Evolutionary conservation across 2,888 invertebrate species (phyloP).

Genomic region (Anaspis maculata): DNA sequence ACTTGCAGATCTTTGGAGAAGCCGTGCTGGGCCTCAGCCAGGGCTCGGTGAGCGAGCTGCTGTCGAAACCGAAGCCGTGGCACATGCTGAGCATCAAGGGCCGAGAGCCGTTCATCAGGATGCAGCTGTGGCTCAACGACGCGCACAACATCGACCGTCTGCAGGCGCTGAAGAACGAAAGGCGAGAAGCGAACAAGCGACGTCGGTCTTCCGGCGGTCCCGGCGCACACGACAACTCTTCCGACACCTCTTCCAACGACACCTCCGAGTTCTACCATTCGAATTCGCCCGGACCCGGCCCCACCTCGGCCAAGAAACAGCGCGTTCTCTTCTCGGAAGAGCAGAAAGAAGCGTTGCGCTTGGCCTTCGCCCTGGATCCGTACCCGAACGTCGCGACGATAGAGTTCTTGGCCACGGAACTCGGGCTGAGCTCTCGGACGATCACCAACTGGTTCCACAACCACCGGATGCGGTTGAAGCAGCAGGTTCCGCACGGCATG

Average conservation of each 20-base stretch:
- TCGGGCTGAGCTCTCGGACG: constrained; percentile 86
- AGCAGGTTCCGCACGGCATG: constrained; percentile 51
- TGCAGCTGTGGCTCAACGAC: constrained; percentile 96
- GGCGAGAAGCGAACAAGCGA: constrained; percentile 85
- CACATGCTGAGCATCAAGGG: constrained; percentile 98
- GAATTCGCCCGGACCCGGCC: constrained; percentile 74
- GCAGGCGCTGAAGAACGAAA: constrained; percentile 83
- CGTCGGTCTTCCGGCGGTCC: constrained; percentile 77
- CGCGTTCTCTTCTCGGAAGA: constrained; percentile 96
- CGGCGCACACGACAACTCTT: constrained; percentile 75
- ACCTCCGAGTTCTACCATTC: constrained; percentile 84
- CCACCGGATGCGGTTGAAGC: constrained; percentile 79
- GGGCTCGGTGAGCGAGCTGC: constrained; percentile 92
- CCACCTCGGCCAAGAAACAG: constrained; percentile 86
- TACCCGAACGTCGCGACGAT: constrained; percentile 96
- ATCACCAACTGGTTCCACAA: constrained; percentile 99
- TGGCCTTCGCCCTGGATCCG: constrained; percentile 93
- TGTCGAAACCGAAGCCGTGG: constrained; percentile 98
- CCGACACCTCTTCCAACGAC: constrained; percentile 81
- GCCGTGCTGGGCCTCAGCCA: constrained; percentile 93
- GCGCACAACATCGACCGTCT: constrained; percentile 90
- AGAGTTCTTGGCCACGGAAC: constrained; percentile 86
- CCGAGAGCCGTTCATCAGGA: constrained; percentile 89
- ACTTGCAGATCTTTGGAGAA: constrained; percentile 84
- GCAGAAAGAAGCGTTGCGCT: constrained; percentile 90